Base-by-base conservation (phyloP, 2,113 vertebrate genomes). In the Mirounga angustirostris region DNA sequence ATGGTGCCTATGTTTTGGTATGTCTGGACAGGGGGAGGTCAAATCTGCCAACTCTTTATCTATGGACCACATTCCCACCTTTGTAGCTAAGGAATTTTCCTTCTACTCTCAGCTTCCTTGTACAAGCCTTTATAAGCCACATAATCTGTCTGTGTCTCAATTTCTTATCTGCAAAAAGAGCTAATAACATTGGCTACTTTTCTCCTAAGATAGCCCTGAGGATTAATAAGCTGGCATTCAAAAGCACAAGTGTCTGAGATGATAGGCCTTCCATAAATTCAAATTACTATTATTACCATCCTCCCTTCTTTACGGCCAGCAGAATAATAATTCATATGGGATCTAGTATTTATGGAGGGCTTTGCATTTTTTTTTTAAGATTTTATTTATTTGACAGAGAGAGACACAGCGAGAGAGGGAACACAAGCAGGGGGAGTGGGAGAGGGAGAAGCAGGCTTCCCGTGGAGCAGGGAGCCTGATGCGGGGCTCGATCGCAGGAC, bases 131-230 rank as follows among this genome's bases (percentile, higher is more conserved):
- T 89, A 50, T 40, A 65, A 96, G 13, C 28, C 40, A 30, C 14
- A 26, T 92, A 83, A 86, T 96, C 50, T 82, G 24, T 94, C n/a
- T 78, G 5, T 74, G 63, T 97, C 56, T 97, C 78, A 73, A 67
- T 92, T 74, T 97, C 84, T 94, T 97, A 94, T 87, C 61, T 93
- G 63, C 36, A 93, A 91, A 85, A 86, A 30, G 40, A 79, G 36
- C 10, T 87, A 82, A 86, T 79, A 59, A 80, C 58, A 73, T 40
- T 46, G 54, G n/a, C 56, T 92, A 30, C 28, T 83, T 96, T 89
- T 91, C 91, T 94, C 58, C 69, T 78, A 40, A 92, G 24, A 76
- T 14, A 85, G 52, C 88, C 13, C 22, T 86, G 54, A 83, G 24
- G 50, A 90, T 94, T 92, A 95, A 90, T 84, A 82, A 94, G 14